phyloP scores from a whole-genome alignment of 2,113 vertebrate species.

The Nesospiza acunhae region DNA sequence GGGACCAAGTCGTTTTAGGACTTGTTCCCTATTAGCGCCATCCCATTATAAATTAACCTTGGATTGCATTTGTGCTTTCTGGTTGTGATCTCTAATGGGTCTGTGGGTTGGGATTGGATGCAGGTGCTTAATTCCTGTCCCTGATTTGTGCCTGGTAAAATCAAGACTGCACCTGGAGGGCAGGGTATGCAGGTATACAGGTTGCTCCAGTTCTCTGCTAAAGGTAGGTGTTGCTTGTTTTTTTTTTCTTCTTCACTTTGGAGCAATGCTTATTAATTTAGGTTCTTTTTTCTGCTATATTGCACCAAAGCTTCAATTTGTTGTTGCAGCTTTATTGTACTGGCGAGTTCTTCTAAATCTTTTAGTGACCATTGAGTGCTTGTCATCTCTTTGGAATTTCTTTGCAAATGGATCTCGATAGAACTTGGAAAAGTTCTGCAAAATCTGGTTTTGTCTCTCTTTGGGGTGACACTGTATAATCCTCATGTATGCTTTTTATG shows the following conservation, averaged over 20 bases:
- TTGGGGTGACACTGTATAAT: background rate
- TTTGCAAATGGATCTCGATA: background rate
- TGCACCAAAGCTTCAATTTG: background rate
- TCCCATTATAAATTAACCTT: background rate
- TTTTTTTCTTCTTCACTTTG: accelerated
- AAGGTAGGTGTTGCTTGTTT: background rate
- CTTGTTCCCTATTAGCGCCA: background rate
- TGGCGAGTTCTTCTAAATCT: background rate
- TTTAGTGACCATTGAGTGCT: accelerated
- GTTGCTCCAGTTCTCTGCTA: background rate
- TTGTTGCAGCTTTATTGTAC: background rate
- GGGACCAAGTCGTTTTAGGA: background rate
- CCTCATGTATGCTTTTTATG: background rate
- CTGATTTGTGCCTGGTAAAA: background rate
- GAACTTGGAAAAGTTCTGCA: background rate
- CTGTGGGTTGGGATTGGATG: background rate
- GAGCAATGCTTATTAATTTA: background rate
- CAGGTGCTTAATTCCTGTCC: background rate
- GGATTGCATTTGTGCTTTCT: background rate
- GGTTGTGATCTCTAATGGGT: background rate
- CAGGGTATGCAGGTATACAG: background rate
- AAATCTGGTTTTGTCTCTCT: background rate
- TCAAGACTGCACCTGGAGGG: background rate
- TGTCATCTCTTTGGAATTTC: background rate
- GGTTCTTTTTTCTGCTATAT: background rate